Evolutionary conservation across 1,140 invertebrate genomes (phyloP).

Genomic region (Theocolax elegans): DNA sequence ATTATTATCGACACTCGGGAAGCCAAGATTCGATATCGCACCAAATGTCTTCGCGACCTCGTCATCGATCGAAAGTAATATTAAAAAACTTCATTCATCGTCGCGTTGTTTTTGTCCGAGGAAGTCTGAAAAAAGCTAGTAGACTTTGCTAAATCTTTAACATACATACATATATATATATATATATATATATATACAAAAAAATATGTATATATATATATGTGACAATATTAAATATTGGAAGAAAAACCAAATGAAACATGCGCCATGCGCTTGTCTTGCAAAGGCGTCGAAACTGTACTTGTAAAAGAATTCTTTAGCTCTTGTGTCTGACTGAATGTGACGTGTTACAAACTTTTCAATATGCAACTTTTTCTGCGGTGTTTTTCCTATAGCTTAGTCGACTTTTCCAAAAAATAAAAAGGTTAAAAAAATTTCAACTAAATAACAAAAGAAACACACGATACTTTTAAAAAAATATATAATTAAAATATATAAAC

Average conservation of each 20-base stretch:
- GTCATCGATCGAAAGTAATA: conserved; percentile 30
- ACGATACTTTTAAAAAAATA: background rate
- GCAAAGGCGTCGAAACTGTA: no score
- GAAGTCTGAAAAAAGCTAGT: background rate
- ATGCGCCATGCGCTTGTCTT: no score
- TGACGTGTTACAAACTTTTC: conserved; percentile 10
- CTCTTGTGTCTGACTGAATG: conserved; percentile 8
- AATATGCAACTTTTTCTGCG: conserved; percentile 7
- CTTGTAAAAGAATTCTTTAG: background rate
- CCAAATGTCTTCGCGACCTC: conserved; percentile 26
- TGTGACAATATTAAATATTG: no score
- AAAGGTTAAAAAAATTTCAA: background rate
- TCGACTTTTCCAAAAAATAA: background rate
- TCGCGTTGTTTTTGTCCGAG: background rate
- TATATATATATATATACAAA: no score
- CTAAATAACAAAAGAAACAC: background rate
- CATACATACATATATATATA: no score
- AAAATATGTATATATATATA: no score
- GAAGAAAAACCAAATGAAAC: no score
- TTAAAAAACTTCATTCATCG: conserved; percentile 8
- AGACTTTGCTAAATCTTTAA: background rate
- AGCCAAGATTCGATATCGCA: conserved; percentile 21
- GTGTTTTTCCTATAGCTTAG: background rate
- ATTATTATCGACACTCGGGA: background rate
- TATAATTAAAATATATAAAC: background rate